Evolutionary conservation across 1,140 invertebrate species (phyloP).

Genomic region (Diachasmimorpha longicaudata): DNA sequence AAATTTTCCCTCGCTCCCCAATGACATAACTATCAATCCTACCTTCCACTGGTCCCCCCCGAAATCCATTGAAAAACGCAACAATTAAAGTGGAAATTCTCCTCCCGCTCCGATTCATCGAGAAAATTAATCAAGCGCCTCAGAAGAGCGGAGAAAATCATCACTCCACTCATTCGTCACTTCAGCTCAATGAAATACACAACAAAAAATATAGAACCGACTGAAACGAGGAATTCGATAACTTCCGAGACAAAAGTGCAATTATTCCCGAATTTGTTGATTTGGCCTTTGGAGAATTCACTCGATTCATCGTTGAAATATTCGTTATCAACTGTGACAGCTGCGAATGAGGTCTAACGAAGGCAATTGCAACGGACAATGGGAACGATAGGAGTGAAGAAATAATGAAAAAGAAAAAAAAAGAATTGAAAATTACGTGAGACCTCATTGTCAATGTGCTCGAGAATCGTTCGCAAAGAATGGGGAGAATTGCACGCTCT

Average conservation of each 20-base stretch:
- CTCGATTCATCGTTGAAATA: not conserved
- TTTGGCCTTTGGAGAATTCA: not conserved
- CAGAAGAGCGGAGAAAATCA: too few species aligned
- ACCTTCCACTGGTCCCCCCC: not conserved
- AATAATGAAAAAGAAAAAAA: not conserved
- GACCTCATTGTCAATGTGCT: slow-evolving; percentile 3
- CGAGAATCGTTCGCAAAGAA: not conserved
- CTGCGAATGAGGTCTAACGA: not conserved
- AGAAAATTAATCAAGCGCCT: too few species aligned
- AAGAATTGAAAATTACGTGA: not conserved
- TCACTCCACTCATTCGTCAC: too few species aligned
- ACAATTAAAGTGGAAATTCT: too few species aligned
- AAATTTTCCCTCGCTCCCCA: not conserved
- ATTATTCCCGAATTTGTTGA: not conserved
- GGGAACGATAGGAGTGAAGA: not conserved
- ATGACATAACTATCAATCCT: not conserved
- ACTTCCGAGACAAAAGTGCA: not conserved
- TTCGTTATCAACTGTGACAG: not conserved
- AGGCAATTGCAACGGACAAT: not conserved
- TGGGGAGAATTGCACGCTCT: not conserved
- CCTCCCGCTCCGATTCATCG: too few species aligned
- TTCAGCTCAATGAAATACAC: too few species aligned
- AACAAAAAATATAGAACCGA: too few species aligned
- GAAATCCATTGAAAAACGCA: too few species aligned
- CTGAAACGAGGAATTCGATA: too few species aligned